Evolutionary conservation across 2,888 invertebrate species (phyloP).

Genomic region (Acheta domesticus): DNA sequence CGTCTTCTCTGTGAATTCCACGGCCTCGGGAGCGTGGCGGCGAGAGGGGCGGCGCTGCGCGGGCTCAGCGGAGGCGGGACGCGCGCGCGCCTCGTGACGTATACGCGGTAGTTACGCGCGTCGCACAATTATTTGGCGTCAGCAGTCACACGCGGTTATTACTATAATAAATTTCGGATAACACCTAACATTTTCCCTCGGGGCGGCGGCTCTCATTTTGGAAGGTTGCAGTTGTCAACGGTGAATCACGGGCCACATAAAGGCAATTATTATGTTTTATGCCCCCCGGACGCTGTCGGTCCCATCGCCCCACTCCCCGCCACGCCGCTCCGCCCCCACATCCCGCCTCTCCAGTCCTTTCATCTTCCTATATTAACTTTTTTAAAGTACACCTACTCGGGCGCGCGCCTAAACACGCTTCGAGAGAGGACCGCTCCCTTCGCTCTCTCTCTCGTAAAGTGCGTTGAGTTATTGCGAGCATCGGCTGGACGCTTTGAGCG

Average conservation of each 20-base stretch:
- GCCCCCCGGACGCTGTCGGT: constrained; percentile 6
- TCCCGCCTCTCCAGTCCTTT: neutral
- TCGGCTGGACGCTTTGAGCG: neutral
- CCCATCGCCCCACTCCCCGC: neutral
- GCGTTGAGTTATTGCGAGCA: neutral
- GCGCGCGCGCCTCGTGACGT: neutral
- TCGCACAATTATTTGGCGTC: neutral
- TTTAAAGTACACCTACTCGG: neutral
- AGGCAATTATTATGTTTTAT: constrained; percentile 8
- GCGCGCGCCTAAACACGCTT: neutral
- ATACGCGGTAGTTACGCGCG: neutral
- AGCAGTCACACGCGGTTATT: constrained; percentile 9
- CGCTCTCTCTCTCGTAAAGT: neutral
- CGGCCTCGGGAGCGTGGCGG: too few species aligned
- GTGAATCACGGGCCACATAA: constrained; percentile 1
- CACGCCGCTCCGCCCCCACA: too few species aligned
- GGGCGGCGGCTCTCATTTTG: neutral
- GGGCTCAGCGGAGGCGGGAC: too few species aligned
- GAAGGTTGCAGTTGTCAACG: constrained; percentile 9
- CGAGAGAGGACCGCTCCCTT: neutral
- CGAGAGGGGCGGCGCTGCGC: too few species aligned
- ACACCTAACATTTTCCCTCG: constrained; percentile 18
- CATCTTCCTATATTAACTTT: neutral
- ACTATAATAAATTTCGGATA: constrained; percentile 9
- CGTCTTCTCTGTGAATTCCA: too few species aligned